Base-by-base conservation (phyloP, 2,797 vertebrate genomes). In the Phoxinus dragarum region DNA sequence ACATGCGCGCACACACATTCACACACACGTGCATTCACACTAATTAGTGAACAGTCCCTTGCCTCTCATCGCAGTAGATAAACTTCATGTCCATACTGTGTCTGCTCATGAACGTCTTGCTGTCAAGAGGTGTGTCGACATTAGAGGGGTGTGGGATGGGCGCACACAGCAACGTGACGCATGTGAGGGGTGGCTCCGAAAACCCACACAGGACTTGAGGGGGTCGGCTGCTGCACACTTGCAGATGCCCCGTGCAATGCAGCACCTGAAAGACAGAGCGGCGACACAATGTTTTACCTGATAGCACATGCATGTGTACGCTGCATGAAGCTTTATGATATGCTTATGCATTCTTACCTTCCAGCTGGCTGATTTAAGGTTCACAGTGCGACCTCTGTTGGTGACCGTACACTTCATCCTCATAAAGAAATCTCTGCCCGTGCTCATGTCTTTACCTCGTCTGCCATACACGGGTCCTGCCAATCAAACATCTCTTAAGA, bases 31-130 rank as follows among this genome's bases (percentile, higher is more conserved):
- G 23, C 49, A 77, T 34, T 12, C 47, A 38, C 49, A 38, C 34
- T 2, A 54, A 54, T 21, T 17, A 34, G 66, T 31, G 38, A 85
- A 72, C 27, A 64, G 4, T n/a, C 36, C 11, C 88, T 89, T 90
- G 96, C 97, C 96, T 96, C 91, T 97, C 96, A 74, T 97, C 96
- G 12, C 96, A 97, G 91, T 96, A 97, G 83, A 95, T 97, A 89
- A 97, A 97, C 88, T 96, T 97, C 96, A 97, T 96, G 91, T 97
- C 96, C 97, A 97, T 97, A 93, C 95, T 96, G 69, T 97, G 97
- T 81, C 95, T 96, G 89, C 96, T 97, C 88, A 97, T 93, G 91
- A 97, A 97, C 27, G 96, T 96, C 91, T 96, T 96, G 93, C 96
- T 96, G 91, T 97, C 96, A 86, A 96, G 89, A 4, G 96, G 97